Evolutionary conservation across 37 sponge, comb jelly and placozoan species (phyloP).

Genomic region (Spongia lamella): DNA sequence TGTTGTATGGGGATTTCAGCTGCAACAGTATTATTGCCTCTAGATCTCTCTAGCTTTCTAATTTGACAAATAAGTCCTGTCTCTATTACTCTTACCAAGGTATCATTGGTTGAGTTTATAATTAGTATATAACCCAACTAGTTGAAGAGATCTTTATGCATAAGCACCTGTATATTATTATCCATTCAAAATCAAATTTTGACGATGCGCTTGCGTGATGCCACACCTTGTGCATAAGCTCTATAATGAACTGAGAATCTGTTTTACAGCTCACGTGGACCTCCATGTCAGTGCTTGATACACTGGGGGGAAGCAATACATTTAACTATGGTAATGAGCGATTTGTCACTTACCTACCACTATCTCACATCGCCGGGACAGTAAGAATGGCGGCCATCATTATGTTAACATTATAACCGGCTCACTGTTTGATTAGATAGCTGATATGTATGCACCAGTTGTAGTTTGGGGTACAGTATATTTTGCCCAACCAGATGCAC

Average conservation of each 20-base stretch:
- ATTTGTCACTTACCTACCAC: conserved; percentile 65
- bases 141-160: too few species aligned
- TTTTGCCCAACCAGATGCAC: conserved; percentile 92
- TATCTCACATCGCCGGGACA: conserved; percentile 75
- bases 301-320: neutral
- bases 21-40: too few species aligned
- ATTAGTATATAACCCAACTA: too few species aligned
- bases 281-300: conserved; percentile 10
- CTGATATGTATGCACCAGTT: conserved; percentile 58
- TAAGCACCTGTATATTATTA: neutral
- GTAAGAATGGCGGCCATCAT: too few species aligned
- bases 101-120: too few species aligned
- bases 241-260: too few species aligned
- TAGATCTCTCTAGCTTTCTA: too few species aligned
- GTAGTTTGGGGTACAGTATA: conserved; percentile 26
- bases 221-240: too few species aligned
- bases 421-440: conserved; percentile 34
- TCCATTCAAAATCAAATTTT: neutral
- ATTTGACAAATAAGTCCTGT: too few species aligned
- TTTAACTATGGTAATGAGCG: conserved; percentile 4
- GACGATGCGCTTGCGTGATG: conserved; percentile 1
- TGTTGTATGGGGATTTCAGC: too few species aligned
- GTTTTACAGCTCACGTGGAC: conserved; percentile 61
- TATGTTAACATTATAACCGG: too few species aligned
- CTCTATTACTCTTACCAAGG: too few species aligned